These are phyloP conservation scores for Raja brachyura DNA, from an alignment of 2,113 vertebrate genomes.

Conservation along the genomic window DNA sequence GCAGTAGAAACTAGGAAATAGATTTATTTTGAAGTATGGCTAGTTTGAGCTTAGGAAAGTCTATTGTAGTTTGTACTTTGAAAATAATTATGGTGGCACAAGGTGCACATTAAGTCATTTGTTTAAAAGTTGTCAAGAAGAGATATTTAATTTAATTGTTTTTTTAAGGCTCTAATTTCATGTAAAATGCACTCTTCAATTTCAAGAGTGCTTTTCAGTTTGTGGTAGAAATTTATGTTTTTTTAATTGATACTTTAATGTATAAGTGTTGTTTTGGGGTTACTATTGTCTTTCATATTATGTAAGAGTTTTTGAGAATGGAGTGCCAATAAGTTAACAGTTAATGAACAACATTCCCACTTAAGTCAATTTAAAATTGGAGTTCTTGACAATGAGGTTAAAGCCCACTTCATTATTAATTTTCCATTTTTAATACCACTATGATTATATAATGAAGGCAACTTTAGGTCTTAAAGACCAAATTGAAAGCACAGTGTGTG, in stretches of 20 bases:
- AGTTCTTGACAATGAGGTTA: slow-evolving; percentile 1
- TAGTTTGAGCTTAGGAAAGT: slow-evolving; percentile 36
- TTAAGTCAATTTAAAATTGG: slow-evolving; percentile 31
- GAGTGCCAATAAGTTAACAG: slow-evolving; percentile 38
- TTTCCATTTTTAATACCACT: slow-evolving; percentile 35
- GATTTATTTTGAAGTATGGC: slow-evolving; percentile 33
- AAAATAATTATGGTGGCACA: slow-evolving; percentile 38
- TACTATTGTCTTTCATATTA: slow-evolving; percentile 16
- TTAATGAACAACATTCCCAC: slow-evolving; percentile 30
- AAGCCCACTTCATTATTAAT: not conserved
- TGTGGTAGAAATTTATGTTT: slow-evolving; percentile 37
- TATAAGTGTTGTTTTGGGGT: slow-evolving; percentile 23
- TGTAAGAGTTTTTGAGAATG: slow-evolving; percentile 33
- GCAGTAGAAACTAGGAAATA: slow-evolving; percentile 31
- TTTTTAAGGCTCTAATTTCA: slow-evolving; percentile 35
- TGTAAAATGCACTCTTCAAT: slow-evolving; percentile 33
- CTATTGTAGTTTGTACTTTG: slow-evolving; percentile 33
- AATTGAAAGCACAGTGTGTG: not conserved
- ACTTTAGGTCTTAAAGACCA: slow-evolving; percentile 26
- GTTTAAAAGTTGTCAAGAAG: slow-evolving; percentile 30
- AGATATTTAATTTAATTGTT: slow-evolving; percentile 33
- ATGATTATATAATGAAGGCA: not conserved
- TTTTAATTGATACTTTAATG: slow-evolving; percentile 18
- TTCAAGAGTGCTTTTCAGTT: slow-evolving; percentile 36
- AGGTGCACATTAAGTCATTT: slow-evolving; percentile 31